phyloP scores from a whole-genome alignment of 2,797 vertebrate genomes.

The Manis javanica region DNA sequence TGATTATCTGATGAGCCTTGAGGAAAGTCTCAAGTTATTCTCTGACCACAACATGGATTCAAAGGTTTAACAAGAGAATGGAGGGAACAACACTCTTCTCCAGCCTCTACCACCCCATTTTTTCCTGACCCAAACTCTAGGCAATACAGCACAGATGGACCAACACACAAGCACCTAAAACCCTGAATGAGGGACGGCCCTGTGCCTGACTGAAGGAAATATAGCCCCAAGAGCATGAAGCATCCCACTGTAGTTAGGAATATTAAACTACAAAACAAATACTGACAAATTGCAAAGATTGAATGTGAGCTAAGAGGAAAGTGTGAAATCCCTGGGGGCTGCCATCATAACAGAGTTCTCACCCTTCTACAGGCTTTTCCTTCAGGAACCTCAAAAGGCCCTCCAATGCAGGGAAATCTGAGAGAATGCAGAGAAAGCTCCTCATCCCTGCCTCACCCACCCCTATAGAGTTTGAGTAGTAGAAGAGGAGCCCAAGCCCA shows the following conservation, averaged over 20 bases:
- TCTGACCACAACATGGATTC: background rate
- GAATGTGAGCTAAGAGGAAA: background rate
- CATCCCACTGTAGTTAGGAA: background rate
- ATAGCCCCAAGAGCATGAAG: background rate
- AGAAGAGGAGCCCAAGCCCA: background rate
- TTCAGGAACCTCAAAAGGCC: background rate
- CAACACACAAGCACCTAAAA: background rate
- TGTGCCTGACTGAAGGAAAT: background rate
- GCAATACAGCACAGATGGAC: background rate
- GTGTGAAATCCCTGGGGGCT: background rate
- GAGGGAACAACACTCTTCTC: background rate
- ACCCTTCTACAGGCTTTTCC: background rate
- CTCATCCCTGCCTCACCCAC: background rate
- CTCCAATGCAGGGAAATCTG: background rate
- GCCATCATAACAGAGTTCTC: background rate
- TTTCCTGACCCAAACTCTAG: background rate
- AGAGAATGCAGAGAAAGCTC: background rate
- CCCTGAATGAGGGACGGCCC: background rate
- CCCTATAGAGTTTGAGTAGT: background rate
- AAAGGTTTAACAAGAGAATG: background rate
- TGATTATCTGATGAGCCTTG: background rate
- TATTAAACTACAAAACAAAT: constrained; percentile 1
- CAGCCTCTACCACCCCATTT: background rate
- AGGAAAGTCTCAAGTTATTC: constrained; percentile 15
- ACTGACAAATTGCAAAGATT: background rate